A percentile compares a stretch with the other conserved stretches of the same genome.
phyloP scores from a whole-genome alignment of 37 sponge, comb jelly and placozoan species.

The Agelas oroides region DNA sequence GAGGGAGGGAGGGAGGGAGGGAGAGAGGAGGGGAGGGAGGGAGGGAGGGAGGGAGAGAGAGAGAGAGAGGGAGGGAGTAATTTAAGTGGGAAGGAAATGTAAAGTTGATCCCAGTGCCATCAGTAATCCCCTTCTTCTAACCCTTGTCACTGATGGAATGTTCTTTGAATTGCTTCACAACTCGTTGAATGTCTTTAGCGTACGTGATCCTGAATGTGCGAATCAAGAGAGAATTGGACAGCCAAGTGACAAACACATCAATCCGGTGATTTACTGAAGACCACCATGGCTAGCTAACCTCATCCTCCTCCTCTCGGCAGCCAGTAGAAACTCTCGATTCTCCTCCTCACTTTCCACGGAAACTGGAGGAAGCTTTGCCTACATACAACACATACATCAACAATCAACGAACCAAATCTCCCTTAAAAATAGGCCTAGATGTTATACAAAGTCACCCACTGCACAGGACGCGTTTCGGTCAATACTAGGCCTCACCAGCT shows the following conservation, averaged over 20 bases:
- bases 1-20: neutral
- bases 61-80: too few relatives aligned
- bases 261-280: too few relatives aligned
- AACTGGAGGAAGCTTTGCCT: conserved; percentile 49
- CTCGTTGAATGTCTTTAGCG: conserved; percentile 20
- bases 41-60: too few relatives aligned
- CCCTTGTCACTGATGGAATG: too few relatives aligned
- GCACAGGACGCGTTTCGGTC: too few relatives aligned
- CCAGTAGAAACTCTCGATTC: conserved; percentile 46
- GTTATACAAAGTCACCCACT: too few relatives aligned
- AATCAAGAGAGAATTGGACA: neutral
- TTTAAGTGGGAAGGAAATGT: too few relatives aligned
- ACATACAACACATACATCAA: neutral
- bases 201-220: conserved; percentile 21
- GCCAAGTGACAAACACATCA: too few relatives aligned
- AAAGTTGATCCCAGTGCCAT: too few relatives aligned
- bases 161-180: neutral
- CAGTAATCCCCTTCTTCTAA: neutral
- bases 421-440: too few relatives aligned
- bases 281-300: conserved; percentile 2
- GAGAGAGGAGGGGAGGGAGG: neutral
- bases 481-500: too few relatives aligned
- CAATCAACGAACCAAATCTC: too few relatives aligned
- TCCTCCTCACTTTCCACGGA: conserved; percentile 29
- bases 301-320: conserved; percentile 60